These are phyloP conservation scores for Pristis pectinata DNA, from an alignment of 2,797 vertebrate species.

Conservation along the genomic window DNA sequence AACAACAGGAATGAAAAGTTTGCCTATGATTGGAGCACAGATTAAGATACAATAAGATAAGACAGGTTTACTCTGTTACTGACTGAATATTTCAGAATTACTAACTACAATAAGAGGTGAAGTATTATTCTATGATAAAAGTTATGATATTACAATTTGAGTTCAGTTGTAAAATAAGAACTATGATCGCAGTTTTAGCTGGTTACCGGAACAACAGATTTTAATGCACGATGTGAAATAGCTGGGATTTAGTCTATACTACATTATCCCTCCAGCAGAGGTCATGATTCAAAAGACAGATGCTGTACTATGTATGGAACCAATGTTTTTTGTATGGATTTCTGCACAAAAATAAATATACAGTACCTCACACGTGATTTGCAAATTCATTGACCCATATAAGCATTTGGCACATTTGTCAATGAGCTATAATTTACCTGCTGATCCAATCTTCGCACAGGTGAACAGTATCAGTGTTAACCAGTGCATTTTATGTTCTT, in stretches of 20 bases:
- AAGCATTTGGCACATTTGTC: not conserved
- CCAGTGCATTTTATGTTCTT: too few relatives aligned
- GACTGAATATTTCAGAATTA: conserved; percentile 23
- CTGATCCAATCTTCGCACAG: too few relatives aligned
- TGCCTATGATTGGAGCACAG: not conserved
- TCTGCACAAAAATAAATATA: not conserved
- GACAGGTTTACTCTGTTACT: not conserved
- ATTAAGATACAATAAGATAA: conserved; percentile 15
- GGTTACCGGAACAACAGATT: conserved; percentile 21
- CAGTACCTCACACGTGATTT: not conserved
- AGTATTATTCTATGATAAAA: conserved; percentile 6
- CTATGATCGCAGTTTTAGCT: not conserved
- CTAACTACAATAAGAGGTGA: conserved; percentile 6
- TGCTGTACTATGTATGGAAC: not conserved
- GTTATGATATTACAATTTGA: not conserved
- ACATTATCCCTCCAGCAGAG: conserved; percentile 1
- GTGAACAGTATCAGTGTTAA: too few relatives aligned
- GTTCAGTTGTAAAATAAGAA: conserved; percentile 7
- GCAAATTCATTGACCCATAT: not conserved
- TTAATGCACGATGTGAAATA: not conserved
- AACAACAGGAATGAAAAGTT: not conserved
- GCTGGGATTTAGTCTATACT: not conserved
- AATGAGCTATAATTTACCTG: not conserved
- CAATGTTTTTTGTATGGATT: not conserved
- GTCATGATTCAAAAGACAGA: not conserved